These are phyloP conservation scores for Acleris laterana DNA, from an alignment of 2,888 invertebrate genomes.

Conservation along the genomic window DNA sequence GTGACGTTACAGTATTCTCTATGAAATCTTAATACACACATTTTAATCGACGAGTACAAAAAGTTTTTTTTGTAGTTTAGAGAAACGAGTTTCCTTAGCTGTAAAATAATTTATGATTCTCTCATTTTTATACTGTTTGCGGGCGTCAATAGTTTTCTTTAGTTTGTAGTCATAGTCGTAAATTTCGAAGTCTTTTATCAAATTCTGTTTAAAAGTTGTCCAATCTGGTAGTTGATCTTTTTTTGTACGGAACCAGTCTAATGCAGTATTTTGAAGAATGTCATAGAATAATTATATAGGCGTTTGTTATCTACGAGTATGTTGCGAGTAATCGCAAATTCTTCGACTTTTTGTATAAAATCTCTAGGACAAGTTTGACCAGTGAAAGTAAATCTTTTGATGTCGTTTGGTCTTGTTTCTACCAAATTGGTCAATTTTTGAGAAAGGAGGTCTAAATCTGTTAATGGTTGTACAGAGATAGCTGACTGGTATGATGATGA, in stretches of 20 bases:
- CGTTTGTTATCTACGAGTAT: neutral
- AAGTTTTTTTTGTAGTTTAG: neutral
- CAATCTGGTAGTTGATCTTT: too few species aligned
- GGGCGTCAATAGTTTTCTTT: neutral
- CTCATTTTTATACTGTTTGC: neutral
- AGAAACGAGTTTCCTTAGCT: neutral
- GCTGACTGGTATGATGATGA: too few species aligned
- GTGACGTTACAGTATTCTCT: too few species aligned
- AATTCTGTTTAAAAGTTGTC: neutral
- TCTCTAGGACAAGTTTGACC: neutral
- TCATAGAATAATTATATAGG: neutral
- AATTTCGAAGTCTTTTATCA: neutral
- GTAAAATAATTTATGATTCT: neutral
- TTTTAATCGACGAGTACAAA: too few species aligned
- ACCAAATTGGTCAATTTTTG: neutral
- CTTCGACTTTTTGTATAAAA: neutral
- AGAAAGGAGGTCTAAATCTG: neutral
- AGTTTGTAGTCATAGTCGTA: conserved; percentile 1
- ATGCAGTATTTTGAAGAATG: neutral
- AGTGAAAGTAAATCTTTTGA: neutral
- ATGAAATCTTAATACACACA: too few species aligned
- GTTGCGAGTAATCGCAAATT: neutral
- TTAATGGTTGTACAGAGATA: too few species aligned
- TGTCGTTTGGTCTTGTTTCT: neutral
- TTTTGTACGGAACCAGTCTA: neutral